phyloP scores from a whole-genome alignment of 2,113 vertebrate species.

The Sander vitreus region DNA sequence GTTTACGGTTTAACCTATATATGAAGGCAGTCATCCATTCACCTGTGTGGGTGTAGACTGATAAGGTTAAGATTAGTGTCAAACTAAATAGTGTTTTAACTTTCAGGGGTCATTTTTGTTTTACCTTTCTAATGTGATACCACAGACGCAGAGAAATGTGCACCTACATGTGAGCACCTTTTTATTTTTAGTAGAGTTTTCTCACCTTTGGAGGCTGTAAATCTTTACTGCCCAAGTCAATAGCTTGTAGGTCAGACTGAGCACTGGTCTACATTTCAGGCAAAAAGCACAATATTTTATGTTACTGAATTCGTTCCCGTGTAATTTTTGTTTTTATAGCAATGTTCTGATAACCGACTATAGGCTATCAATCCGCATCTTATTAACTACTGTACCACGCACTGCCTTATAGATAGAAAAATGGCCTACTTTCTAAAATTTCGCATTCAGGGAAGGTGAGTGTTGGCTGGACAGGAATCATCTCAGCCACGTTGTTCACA shows the following conservation, averaged over 20 bases:
- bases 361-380: not conserved
- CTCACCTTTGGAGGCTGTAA: slow-evolving; percentile 77
- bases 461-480: slow-evolving; percentile 23
- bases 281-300: slow-evolving; percentile 28
- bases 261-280: slow-evolving; percentile 22
- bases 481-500: slow-evolving; percentile 43
- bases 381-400: not conserved
- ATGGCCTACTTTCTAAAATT: not conserved
- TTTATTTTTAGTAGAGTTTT: slow-evolving; percentile 72
- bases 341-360: not conserved
- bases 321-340: slow-evolving; percentile 4
- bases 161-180: slow-evolving; percentile 48
- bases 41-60: not conserved
- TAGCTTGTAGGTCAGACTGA: slow-evolving; percentile 49
- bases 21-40: not conserved
- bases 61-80: not conserved
- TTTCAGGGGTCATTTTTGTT: not conserved
- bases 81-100: not conserved
- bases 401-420: not conserved
- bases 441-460: not conserved
- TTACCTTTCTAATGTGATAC: slow-evolving; percentile 21
- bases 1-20: not conserved
- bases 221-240: slow-evolving; percentile 76
- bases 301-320: not conserved
- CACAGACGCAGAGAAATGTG: slow-evolving; percentile 42